Percentiles rank a stretch among this genome's conserved stretches.
phyloP scores from a whole-genome alignment of 64 coral and sea anemone species.

The Stichodactyla helianthus region DNA sequence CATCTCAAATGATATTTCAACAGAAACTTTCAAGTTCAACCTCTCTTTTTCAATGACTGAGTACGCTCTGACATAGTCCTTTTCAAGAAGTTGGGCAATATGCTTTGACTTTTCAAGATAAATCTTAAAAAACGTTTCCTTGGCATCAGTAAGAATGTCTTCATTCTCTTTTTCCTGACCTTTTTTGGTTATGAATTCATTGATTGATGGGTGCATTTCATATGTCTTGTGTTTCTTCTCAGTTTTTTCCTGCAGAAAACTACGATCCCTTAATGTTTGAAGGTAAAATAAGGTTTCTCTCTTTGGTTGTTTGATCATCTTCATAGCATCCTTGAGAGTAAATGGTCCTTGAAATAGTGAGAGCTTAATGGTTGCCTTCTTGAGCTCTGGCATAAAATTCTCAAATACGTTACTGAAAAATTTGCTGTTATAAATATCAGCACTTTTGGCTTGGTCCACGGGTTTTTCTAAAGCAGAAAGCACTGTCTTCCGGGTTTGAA shows the following conservation, averaged over 20 bases:
- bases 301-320: neutral
- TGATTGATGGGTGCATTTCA: slow-evolving; percentile 1
- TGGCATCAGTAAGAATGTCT: neutral
- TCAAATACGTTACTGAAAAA: neutral
- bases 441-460: neutral
- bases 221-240: neutral
- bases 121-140: slow-evolving; percentile 13
- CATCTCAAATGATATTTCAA: slow-evolving; percentile 45
- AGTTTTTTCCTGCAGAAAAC: neutral
- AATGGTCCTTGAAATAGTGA: neutral
- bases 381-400: neutral
- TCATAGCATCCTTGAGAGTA: neutral
- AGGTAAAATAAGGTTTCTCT: neutral
- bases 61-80: slow-evolving; percentile 26
- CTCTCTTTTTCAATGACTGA: slow-evolving; percentile 31
- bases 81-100: slow-evolving; percentile 21
- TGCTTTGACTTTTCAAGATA: slow-evolving; percentile 18
- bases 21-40: slow-evolving; percentile 39
- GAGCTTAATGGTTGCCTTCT: neutral
- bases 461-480: neutral
- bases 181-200: neutral
- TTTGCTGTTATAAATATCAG: neutral
- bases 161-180: neutral
- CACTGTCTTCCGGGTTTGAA: neutral
- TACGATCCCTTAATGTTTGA: neutral